A percentile compares a stretch with the other conserved stretches of the same genome.
phyloP scores from a whole-genome alignment of 2,113 vertebrate genomes.

The Thomomys bottae region DNA sequence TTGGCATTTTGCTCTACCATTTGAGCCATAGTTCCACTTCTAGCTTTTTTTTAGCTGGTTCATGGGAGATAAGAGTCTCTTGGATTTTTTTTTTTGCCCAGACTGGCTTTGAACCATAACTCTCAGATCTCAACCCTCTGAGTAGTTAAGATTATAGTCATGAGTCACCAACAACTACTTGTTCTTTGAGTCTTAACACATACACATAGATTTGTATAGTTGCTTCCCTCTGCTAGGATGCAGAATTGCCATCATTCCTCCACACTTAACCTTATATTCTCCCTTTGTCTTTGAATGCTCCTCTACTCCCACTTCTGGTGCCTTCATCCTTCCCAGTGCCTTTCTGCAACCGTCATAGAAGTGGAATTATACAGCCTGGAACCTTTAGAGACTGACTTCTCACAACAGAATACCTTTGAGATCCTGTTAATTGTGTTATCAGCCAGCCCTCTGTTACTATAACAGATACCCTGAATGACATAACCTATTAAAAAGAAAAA shows the following conservation, averaged over 20 bases:
- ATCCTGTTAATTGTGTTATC: not conserved
- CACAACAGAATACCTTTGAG: accelerated
- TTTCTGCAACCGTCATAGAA: not conserved
- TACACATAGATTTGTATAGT: not conserved
- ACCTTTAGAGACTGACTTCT: not conserved
- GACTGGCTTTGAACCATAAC: too few relatives aligned
- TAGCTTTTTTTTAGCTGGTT: too few relatives aligned
- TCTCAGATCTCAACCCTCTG: too few relatives aligned
- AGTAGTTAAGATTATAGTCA: too few relatives aligned
- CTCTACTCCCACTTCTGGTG: not conserved
- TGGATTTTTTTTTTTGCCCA: too few relatives aligned
- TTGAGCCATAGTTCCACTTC: too few relatives aligned
- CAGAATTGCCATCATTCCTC: not conserved
- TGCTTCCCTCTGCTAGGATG: not conserved
- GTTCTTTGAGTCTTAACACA: slow-evolving; percentile 11
- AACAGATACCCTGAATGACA: not conserved
- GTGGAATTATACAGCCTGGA: not conserved
- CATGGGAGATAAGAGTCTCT: too few relatives aligned
- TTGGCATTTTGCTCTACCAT: too few relatives aligned
- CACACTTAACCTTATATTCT: not conserved
- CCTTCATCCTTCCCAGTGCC: not conserved
- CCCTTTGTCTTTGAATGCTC: not conserved
- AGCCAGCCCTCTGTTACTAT: not conserved
- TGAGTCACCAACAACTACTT: too few relatives aligned
- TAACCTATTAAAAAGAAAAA: too few relatives aligned